Conservation (phyloP, 2,888 invertebrate genomes). For the Dynastes hyllus region DNA sequence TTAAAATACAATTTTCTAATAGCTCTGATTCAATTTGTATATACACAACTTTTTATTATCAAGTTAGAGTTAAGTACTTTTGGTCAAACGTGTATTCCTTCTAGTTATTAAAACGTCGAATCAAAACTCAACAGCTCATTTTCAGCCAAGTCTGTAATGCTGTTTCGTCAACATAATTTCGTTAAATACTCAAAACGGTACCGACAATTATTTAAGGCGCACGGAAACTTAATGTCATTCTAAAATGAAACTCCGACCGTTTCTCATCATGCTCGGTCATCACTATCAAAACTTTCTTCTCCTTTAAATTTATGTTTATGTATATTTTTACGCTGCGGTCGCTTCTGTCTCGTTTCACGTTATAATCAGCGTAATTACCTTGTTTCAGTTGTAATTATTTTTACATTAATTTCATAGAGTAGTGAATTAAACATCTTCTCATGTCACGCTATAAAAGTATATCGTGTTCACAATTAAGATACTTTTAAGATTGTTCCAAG, state of each 20-base stretch:
- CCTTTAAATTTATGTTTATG: constrained; percentile 45
- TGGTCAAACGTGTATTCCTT: background rate
- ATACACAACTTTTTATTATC: background rate
- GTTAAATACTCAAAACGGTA: constrained; percentile 36
- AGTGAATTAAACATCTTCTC: constrained; percentile 66
- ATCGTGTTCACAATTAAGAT: constrained; percentile 63
- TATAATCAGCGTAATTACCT: constrained; percentile 68
- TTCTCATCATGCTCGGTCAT: constrained; percentile 8
- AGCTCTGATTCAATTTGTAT: background rate
- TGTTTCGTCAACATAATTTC: background rate
- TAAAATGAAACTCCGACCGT: constrained; percentile 24
- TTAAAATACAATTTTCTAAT: too few relatives aligned
- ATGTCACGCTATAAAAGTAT: constrained; percentile 61
- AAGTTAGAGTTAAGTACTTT: background rate
- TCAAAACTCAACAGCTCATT: background rate
- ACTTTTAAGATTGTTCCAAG: constrained; percentile 69
- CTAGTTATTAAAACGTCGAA: background rate
- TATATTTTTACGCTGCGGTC: constrained; percentile 45
- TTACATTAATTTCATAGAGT: constrained; percentile 69
- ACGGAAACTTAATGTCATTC: constrained; percentile 31
- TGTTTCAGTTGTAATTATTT: constrained; percentile 69
- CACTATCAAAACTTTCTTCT: constrained; percentile 42
- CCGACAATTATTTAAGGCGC: constrained; percentile 34
- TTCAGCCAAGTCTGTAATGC: background rate
- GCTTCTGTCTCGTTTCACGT: constrained; percentile 67